Conservation (phyloP, 2,888 invertebrate species). For the Aleiodes testaceus region DNA sequence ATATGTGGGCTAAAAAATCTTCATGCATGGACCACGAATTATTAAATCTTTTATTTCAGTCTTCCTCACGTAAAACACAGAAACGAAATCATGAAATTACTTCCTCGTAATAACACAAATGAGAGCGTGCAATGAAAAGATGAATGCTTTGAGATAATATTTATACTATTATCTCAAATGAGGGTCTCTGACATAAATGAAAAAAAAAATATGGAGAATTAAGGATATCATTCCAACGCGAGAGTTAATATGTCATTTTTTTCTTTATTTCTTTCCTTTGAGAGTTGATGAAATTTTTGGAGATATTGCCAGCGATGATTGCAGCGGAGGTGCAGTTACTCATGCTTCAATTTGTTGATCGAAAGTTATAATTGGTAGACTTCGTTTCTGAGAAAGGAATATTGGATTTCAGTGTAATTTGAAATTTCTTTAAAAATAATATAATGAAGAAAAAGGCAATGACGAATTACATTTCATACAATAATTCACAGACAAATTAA, state of each 20-base stretch:
- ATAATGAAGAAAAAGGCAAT: no score
- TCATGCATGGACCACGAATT: slow-evolving; percentile 30
- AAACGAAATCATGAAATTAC: slow-evolving; percentile 44
- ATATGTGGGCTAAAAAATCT: slow-evolving; percentile 13
- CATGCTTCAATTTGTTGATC: neutral
- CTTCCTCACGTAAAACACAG: slow-evolving; percentile 35
- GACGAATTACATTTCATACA: no score
- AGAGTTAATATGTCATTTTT: slow-evolving; percentile 25
- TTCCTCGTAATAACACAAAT: slow-evolving; percentile 44
- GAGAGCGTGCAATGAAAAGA: slow-evolving; percentile 29
- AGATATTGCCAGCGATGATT: slow-evolving; percentile 10
- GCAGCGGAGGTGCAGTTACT: neutral
- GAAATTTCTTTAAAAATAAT: no score
- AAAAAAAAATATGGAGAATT: neutral
- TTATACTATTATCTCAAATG: slow-evolving; percentile 32
- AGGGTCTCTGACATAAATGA: slow-evolving; percentile 25
- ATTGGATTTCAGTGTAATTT: no score
- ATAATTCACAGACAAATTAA: no score
- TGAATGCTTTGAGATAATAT: slow-evolving; percentile 24
- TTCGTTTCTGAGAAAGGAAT: no score
- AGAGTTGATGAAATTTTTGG: neutral
- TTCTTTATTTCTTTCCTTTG: neutral
- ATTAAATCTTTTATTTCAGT: slow-evolving; percentile 32
- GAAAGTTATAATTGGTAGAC: no score
- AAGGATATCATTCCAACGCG: slow-evolving; percentile 22